Evolutionary conservation across 35 echinoderm and acorn worm species (phyloP).

Genomic region (Nesometra sesokonis): DNA sequence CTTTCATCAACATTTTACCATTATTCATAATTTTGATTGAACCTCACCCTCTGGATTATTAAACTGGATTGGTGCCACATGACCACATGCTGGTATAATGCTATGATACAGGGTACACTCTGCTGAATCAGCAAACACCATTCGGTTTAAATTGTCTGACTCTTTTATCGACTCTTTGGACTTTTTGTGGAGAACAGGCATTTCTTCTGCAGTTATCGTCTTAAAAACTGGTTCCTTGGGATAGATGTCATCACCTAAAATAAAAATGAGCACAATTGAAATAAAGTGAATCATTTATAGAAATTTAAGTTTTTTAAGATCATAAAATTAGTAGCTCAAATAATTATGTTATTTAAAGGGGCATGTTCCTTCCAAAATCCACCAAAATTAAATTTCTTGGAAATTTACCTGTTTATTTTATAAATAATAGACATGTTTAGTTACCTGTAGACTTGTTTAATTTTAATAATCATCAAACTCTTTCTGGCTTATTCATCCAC

Average conservation of each 20-base stretch:
- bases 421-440: too few species aligned
- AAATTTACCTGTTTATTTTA: too few species aligned
- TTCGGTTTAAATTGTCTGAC: neutral
- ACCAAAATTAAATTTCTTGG: too few species aligned
- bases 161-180: neutral
- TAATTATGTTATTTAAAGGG: too few species aligned
- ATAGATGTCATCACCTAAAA: neutral
- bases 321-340: too few species aligned
- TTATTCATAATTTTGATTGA: neutral
- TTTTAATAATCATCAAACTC: too few species aligned
- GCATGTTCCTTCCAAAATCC: too few species aligned
- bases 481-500: too few species aligned
- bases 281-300: too few species aligned
- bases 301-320: too few species aligned
- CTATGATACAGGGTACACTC: neutral
- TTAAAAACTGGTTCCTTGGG: neutral
- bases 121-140: neutral
- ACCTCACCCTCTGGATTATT: neutral
- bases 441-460: too few species aligned
- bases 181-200: neutral
- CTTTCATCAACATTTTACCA: too few species aligned
- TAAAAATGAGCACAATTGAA: neutral
- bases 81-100: neutral
- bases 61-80: neutral
- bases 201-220: neutral